Base-by-base conservation (phyloP, 2,113 vertebrate species). In the Chaenogobius annularis region DNA sequence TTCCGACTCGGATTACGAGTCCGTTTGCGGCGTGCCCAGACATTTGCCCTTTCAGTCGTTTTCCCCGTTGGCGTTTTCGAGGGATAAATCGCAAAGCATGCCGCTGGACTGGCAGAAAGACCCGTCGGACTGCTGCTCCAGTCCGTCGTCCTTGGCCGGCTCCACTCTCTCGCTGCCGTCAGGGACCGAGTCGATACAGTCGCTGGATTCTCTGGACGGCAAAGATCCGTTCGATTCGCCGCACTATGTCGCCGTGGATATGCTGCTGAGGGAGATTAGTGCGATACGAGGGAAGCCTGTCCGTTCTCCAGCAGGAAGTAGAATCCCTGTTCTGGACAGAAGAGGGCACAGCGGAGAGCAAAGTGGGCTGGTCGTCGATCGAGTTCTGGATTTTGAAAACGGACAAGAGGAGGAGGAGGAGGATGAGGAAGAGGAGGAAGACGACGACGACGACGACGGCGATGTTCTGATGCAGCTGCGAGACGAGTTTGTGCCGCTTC, bases 1-100 rank as follows among this genome's bases (percentile, higher is more conserved):
- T 26, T 90, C 94, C 0, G 95, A 96, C 72, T 93, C 92, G 0
- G 88, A 89, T 62, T 95, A 95, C 0, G 94, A 96, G 89, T 93
- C 91, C 0, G 93, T 95, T 1, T 95, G 94, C 31, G 92, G 91
- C 1, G 48, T 94, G 20, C 94, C 94, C 1, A 91, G 94, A 0
- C 71, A 44, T 40, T 37, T 95, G 50, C 92, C 92, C 0, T 72
- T 81, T 3, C 85, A 90, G 6, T 44, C 71, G 9, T 84, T 88
- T 20, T 88, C 91, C 9, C 76, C 89, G 0, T 66, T 88, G 37
- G 63, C 78, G 14, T 69, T 93, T n/a, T 93, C 93, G 2, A 84
- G 91, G 31, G 90, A 93, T 71, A 94, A 91, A 64, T 94, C 94
- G 5, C 89, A 40, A 44, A 95, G 94, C 80, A 91, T 95, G 94